Conservation (phyloP, 2,888 invertebrate genomes). For the Paralinhomoeus sp. region DNA sequence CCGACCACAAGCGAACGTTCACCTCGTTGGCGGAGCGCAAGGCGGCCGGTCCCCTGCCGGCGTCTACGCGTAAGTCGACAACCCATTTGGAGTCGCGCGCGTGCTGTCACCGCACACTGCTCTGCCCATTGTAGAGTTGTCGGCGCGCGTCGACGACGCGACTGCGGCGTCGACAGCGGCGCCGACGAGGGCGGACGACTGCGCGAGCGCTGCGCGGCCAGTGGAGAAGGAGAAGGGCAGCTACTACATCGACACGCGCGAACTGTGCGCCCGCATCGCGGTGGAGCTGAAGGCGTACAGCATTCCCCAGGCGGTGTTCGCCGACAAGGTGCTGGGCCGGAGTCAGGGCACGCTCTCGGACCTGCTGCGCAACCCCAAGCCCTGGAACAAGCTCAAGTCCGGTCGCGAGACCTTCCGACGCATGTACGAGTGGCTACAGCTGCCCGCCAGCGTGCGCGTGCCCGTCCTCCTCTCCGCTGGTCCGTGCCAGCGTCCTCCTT, state of each 20-base stretch:
- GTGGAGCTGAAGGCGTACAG: conserved; percentile 19
- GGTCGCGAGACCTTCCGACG: conserved; percentile 22
- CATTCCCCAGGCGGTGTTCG: conserved; percentile 19
- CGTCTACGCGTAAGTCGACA: no score
- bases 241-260: conserved; percentile 6
- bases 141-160: no score
- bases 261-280: conserved; percentile 12
- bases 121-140: no score
- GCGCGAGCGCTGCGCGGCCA: not conserved
- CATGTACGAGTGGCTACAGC: conserved; percentile 7
- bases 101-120: no score
- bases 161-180: not conserved
- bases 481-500: not conserved
- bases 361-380: conserved; percentile 23
- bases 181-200: no score
- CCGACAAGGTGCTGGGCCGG: conserved; percentile 19
- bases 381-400: conserved; percentile 25
- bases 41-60: no score
- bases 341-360: conserved; percentile 25
- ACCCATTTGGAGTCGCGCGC: no score
- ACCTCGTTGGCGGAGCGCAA: no score
- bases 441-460: conserved; percentile 2
- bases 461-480: not conserved
- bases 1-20: no score
- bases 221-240: conserved; percentile 1